A percentile compares a stretch with the other conserved stretches of the same genome.
Conservation (phyloP, 2,797 vertebrate species). For the Manis javanica region DNA sequence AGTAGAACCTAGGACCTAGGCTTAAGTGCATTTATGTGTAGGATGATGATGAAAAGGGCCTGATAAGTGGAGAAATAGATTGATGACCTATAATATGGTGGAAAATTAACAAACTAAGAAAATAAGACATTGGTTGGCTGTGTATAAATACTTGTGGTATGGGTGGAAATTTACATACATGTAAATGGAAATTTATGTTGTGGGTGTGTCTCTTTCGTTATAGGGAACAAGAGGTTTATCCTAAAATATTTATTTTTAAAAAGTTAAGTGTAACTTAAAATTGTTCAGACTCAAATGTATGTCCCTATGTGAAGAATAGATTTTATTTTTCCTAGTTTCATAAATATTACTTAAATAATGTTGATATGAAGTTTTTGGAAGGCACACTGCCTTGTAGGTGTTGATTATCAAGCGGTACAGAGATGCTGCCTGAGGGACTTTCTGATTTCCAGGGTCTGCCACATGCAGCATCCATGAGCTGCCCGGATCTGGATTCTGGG, state of each 20-base stretch:
- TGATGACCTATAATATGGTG: not conserved
- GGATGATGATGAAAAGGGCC: not conserved
- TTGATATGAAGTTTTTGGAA: not conserved
- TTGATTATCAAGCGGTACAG: not conserved
- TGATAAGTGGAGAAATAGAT: not conserved
- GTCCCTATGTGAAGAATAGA: not conserved
- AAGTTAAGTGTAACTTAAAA: not conserved
- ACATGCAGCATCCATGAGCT: not conserved
- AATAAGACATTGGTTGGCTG: not conserved
- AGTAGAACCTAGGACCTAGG: not conserved
- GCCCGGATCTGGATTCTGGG: not conserved
- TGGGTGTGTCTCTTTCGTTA: not conserved
- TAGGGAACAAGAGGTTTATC: not conserved
- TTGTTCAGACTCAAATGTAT: not conserved
- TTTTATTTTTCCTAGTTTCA: not conserved
- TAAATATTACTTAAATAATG: not conserved
- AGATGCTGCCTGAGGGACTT: not conserved
- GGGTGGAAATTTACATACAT: not conserved
- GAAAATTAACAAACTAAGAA: not conserved
- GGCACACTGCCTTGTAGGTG: not conserved
- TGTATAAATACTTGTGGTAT: not conserved
- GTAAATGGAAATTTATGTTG: no score
- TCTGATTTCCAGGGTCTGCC: not conserved
- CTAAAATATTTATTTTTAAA: not conserved
- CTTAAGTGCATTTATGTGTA: no score